Percentiles rank a stretch among this genome's conserved stretches.
Evolutionary conservation across 2,888 invertebrate species (phyloP).

Genomic region (Amphipyra tragopoginis): DNA sequence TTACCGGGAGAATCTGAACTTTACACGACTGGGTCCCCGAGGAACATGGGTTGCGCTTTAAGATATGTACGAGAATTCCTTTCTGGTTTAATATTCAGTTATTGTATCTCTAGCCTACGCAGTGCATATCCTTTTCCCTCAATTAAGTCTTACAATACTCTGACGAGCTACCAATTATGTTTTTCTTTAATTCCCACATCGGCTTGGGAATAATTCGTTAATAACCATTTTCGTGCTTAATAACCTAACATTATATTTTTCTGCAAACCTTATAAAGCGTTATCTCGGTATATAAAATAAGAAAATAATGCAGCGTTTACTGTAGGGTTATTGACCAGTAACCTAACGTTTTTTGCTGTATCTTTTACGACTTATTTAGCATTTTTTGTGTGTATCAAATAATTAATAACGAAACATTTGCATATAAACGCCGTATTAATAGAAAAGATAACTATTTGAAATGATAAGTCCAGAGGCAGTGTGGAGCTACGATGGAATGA

Average conservation of each 20-base stretch:
- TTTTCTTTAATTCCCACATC: slow-evolving; percentile 50
- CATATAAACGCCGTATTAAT: slow-evolving; percentile 52
- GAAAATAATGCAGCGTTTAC: slow-evolving; percentile 41
- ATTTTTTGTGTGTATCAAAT: slow-evolving; percentile 46
- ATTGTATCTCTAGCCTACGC: slow-evolving; percentile 20
- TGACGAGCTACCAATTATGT: slow-evolving; percentile 39
- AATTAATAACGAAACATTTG: slow-evolving; percentile 50
- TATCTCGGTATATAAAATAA: slow-evolving; percentile 28
- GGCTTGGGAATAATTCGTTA: slow-evolving; percentile 38
- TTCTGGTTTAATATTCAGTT: slow-evolving; percentile 28
- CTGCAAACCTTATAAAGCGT: slow-evolving; percentile 14
- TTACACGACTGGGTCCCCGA: slow-evolving; percentile 34
- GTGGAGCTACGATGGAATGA: slow-evolving; percentile 58
- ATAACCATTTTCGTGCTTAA: slow-evolving; percentile 39
- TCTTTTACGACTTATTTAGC: slow-evolving; percentile 50
- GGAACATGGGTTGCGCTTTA: slow-evolving; percentile 37
- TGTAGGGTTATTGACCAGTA: slow-evolving; percentile 53
- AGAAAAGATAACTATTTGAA: slow-evolving; percentile 28
- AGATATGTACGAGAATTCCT: slow-evolving; percentile 38
- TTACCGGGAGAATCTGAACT: slow-evolving; percentile 41
- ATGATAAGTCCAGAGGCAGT: slow-evolving; percentile 53
- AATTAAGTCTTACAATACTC: slow-evolving; percentile 47
- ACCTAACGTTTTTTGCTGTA: slow-evolving; percentile 41
- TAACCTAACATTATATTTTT: slow-evolving; percentile 31
- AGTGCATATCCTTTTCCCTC: slow-evolving; percentile 48